phyloP scores from a whole-genome alignment of 2,113 vertebrate genomes.

The Colistium nudipinnis region DNA sequence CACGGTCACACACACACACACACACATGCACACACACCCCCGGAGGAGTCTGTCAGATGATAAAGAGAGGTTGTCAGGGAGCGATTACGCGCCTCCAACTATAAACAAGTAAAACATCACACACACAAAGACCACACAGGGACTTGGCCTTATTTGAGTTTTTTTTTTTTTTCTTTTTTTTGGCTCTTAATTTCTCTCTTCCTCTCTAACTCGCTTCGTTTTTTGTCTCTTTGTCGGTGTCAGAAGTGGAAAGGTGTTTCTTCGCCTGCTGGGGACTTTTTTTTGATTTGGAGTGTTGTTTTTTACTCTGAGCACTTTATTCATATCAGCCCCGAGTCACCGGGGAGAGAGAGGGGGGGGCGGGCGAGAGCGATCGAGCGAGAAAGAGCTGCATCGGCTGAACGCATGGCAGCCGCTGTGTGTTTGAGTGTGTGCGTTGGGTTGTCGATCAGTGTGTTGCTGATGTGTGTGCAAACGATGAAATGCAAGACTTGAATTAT shows the following conservation, averaged over 20 bases:
- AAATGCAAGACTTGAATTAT: constrained; percentile 44
- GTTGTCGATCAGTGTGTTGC: neutral
- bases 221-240: constrained; percentile 39
- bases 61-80: constrained; percentile 70
- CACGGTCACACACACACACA: constrained; percentile 30
- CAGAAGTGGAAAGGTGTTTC: constrained; percentile 17
- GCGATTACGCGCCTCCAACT: constrained; percentile 71
- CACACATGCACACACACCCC: constrained; percentile 7
- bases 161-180: constrained; percentile 29
- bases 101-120: constrained; percentile 72
- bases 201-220: constrained; percentile 33
- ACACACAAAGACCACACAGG: constrained; percentile 60
- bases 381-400: constrained; percentile 49
- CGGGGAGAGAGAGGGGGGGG: constrained; percentile 38
- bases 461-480: constrained; percentile 25
- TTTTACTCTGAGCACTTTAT: constrained; percentile 72
- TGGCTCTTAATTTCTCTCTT: constrained; percentile 15
- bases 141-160: constrained; percentile 55
- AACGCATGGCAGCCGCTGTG: constrained; percentile 6
- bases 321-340: constrained; percentile 62
- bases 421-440: constrained; percentile 3
- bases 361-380: constrained; percentile 58
- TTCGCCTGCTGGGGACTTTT: constrained; percentile 51
- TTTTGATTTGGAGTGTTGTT: constrained; percentile 67
- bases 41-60: constrained; percentile 64